Evolutionary conservation across 2,797 vertebrate genomes (phyloP).

Genomic region (Platalea minor): DNA sequence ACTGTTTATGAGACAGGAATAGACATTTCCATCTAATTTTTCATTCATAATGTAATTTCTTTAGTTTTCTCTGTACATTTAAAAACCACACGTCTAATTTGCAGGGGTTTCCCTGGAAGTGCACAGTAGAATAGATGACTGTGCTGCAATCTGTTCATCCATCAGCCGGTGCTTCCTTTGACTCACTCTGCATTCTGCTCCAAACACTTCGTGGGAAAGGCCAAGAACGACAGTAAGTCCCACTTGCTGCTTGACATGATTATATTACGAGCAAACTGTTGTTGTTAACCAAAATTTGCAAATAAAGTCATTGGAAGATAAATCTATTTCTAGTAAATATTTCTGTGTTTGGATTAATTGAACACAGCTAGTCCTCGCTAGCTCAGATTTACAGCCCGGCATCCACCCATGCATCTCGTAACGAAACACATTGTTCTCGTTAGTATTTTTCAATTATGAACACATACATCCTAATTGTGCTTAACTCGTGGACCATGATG

Average conservation of each 20-base stretch:
- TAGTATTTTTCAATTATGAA: neutral
- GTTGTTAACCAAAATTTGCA: slow-evolving; percentile 45
- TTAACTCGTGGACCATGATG: rapidly evolving
- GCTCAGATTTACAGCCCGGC: neutral
- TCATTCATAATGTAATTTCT: slow-evolving; percentile 70
- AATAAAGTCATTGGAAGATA: slow-evolving; percentile 38
- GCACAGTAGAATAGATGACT: slow-evolving; percentile 2
- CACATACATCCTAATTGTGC: neutral
- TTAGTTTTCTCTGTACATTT: slow-evolving; percentile 48
- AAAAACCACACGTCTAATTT: slow-evolving; percentile 31
- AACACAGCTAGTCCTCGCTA: neutral
- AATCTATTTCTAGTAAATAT: slow-evolving; percentile 27
- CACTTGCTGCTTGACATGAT: slow-evolving; percentile 46
- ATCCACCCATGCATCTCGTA: neutral
- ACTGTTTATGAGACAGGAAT: slow-evolving; percentile 73
- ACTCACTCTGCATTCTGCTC: slow-evolving; percentile 34
- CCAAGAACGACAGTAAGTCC: slow-evolving; percentile 41
- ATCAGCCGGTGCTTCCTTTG: slow-evolving; percentile 41
- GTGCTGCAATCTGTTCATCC: slow-evolving; percentile 29
- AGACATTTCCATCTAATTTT: slow-evolving; percentile 70
- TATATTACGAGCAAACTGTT: slow-evolving; percentile 31
- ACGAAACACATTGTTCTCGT: rapidly evolving
- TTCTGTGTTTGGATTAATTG: slow-evolving; percentile 16
- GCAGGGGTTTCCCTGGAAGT: slow-evolving; percentile 45
- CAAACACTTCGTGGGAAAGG: slow-evolving; percentile 32